Conservation (phyloP, 2,797 vertebrate species). For the Cirrhinus mrigala region DNA sequence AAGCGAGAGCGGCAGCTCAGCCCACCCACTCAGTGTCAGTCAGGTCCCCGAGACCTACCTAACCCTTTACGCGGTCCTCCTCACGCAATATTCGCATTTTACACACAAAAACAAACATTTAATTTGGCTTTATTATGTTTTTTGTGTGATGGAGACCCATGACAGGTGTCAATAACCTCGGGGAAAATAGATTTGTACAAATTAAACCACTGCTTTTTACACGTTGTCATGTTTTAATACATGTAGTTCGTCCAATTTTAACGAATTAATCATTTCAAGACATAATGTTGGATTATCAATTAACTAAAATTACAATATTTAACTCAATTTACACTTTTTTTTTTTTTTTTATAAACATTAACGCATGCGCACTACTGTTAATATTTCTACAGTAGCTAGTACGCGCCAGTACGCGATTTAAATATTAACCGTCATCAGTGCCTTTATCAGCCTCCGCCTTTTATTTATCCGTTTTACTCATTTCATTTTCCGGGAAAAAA, state of each 20-base stretch:
- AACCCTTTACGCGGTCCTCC: conserved; percentile 73
- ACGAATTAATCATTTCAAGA: neutral
- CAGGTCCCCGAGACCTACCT: conserved; percentile 68
- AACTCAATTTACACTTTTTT: neutral
- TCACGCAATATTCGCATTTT: neutral
- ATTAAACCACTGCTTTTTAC: neutral
- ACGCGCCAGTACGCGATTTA: neutral
- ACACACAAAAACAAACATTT: neutral
- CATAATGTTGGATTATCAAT: neutral
- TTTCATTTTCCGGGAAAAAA: neutral
- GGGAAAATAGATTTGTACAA: neutral
- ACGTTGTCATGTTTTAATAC: neutral
- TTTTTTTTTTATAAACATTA: neutral
- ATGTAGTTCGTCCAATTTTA: neutral
- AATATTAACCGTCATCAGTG: neutral
- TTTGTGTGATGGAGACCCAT: neutral
- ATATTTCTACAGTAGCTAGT: no score
- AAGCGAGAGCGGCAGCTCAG: conserved; percentile 88
- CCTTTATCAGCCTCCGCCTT: neutral
- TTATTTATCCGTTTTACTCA: neutral
- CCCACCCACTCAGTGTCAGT: conserved; percentile 79
- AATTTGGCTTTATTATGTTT: neutral
- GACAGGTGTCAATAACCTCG: neutral
- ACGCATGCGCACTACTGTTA: neutral
- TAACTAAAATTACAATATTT: neutral